Percentiles rank a stretch among this genome's conserved stretches.
Evolutionary conservation across 2,113 vertebrate species (phyloP).

Genomic region (Eubucco bourcierii): DNA sequence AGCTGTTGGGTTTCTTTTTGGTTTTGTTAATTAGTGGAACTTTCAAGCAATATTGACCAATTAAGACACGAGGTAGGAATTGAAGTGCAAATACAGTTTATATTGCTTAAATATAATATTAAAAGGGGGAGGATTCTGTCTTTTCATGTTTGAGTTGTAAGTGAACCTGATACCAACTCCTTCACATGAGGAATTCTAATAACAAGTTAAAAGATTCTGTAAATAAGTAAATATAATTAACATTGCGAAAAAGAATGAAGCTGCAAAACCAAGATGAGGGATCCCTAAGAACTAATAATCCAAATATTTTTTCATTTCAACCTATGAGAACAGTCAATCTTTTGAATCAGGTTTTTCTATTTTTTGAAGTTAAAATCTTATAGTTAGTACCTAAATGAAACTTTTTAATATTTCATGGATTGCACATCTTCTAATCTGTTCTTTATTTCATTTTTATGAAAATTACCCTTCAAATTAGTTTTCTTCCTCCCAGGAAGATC

Average conservation of each 20-base stretch:
- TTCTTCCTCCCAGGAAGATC: constrained; percentile 31
- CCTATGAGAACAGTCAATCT: neutral
- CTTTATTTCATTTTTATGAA: constrained; percentile 57
- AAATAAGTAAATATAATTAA: neutral
- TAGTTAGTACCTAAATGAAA: constrained; percentile 14
- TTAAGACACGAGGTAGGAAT: neutral
- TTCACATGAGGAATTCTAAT: neutral
- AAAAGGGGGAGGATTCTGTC: neutral
- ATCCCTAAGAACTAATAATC: neutral
- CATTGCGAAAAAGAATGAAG: neutral
- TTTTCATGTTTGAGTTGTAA: neutral
- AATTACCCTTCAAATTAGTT: constrained; percentile 45
- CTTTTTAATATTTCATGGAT: constrained; percentile 51
- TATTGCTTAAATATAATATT: neutral
- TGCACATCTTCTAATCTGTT: neutral
- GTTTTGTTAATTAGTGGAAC: neutral
- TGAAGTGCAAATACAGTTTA: neutral
- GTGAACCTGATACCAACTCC: neutral
- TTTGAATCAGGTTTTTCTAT: neutral
- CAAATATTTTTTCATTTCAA: neutral
- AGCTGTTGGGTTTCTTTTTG: neutral
- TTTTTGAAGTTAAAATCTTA: neutral
- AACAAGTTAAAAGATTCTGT: neutral
- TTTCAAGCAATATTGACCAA: neutral
- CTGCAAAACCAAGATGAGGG: neutral